A percentile compares a stretch with the other conserved stretches of the same genome.
These are phyloP conservation scores for Tetraneura akinire DNA, from an alignment of 1,140 invertebrate species.

Conservation along the genomic window DNA sequence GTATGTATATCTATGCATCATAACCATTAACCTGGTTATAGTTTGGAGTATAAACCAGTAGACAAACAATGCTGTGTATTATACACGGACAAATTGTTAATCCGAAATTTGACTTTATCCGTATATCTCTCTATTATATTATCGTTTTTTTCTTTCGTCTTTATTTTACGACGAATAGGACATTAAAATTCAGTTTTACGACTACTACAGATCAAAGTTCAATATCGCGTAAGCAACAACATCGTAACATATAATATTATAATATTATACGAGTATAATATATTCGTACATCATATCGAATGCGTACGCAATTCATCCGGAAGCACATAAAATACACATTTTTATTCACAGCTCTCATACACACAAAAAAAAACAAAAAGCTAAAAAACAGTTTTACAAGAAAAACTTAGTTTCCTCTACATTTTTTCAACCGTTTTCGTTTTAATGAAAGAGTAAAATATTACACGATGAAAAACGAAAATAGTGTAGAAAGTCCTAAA, in stretches of 20 bases:
- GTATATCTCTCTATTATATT: neutral
- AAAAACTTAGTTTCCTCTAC: too few species aligned
- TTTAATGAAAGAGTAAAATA: too few species aligned
- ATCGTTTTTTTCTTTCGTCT: neutral
- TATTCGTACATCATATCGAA: neutral
- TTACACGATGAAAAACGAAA: too few species aligned
- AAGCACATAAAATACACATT: conserved; percentile 19
- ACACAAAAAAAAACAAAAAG: neutral
- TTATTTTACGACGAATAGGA: conserved; percentile 3
- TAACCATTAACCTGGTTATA: too few species aligned
- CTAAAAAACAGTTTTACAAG: neutral
- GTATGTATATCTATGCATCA: too few species aligned
- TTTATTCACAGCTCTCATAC: neutral
- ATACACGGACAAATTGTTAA: neutral
- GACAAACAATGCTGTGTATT: too few species aligned
- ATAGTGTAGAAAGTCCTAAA: too few species aligned
- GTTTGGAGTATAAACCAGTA: too few species aligned
- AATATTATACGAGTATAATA: too few species aligned
- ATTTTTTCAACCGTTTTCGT: too few species aligned
- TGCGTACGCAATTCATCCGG: neutral
- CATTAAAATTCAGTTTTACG: conserved; percentile 2
- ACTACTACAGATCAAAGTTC: conserved; percentile 31
- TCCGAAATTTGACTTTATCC: neutral
- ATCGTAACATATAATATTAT: neutral
- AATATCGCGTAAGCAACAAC: neutral